Percentiles rank a stretch among this genome's conserved stretches.
Evolutionary conservation across 2,888 invertebrate genomes (phyloP).

Genomic region (Bombylius major): DNA sequence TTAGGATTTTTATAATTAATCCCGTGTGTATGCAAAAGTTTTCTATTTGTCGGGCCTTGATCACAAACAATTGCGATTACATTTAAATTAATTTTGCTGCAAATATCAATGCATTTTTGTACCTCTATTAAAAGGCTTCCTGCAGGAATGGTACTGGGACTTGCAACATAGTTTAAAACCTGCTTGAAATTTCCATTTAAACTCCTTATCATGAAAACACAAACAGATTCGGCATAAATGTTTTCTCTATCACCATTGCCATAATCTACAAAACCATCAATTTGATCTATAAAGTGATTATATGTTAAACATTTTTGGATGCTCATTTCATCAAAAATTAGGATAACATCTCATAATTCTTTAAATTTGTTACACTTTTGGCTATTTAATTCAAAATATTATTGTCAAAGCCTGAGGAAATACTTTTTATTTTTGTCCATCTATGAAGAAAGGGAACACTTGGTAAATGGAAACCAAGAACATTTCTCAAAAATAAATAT

Average conservation of each 20-base stretch:
- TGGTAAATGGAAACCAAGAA: no score
- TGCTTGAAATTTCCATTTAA: neutral
- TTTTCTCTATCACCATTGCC: neutral
- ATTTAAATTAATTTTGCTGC: no score
- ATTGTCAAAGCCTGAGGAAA: no score
- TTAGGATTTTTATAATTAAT: no score
- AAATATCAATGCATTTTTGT: neutral
- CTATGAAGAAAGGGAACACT: neutral
- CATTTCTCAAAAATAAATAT: no score
- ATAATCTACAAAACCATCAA: neutral
- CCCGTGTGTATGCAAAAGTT: neutral
- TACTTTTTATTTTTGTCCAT: neutral
- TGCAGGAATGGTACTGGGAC: neutral
- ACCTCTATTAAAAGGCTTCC: neutral
- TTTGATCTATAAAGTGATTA: conserved; percentile 4
- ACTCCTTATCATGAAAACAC: neutral
- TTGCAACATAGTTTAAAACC: neutral
- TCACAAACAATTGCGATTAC: neutral
- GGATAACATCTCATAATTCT: neutral
- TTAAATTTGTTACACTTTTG: neutral
- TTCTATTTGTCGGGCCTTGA: conserved; percentile 5
- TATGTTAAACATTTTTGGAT: conserved; percentile 6
- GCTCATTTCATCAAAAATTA: conserved; percentile 9
- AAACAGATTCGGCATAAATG: neutral
- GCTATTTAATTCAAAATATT: neutral